Evolutionary conservation across 2,888 invertebrate species (phyloP).

Genomic region (Ditylenchus weischeri): DNA sequence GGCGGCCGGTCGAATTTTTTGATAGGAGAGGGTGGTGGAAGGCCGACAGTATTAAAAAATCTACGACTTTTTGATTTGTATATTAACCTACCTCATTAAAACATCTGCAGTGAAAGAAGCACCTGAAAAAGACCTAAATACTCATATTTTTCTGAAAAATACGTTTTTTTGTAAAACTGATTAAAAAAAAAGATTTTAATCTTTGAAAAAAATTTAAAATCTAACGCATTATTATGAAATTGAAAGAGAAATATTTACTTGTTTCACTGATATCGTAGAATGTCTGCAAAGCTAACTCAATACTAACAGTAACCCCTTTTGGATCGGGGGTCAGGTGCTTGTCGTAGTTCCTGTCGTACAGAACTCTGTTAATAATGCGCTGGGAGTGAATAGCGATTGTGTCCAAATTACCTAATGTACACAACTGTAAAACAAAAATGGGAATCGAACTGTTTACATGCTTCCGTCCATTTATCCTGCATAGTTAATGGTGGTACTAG

Average conservation of each 20-base stretch:
- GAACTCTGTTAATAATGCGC: constrained; percentile 22
- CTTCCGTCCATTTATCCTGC: constrained; percentile 3
- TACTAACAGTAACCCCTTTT: constrained; percentile 35
- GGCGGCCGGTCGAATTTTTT: too few relatives aligned
- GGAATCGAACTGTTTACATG: constrained; percentile 6
- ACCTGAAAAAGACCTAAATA: constrained; percentile 36
- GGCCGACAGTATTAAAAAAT: too few relatives aligned
- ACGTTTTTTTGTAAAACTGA: too few relatives aligned
- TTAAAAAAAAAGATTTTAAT: too few relatives aligned
- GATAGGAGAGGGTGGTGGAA: too few relatives aligned
- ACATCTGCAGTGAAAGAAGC: constrained; percentile 50
- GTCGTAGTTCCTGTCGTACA: constrained; percentile 19
- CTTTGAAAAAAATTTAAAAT: constrained; percentile 30
- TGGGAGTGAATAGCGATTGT: constrained; percentile 27
- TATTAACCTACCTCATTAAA: constrained; percentile 44
- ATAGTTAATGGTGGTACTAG: too few relatives aligned
- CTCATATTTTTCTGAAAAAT: constrained; percentile 14
- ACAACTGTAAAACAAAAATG: too few relatives aligned
- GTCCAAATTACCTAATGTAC: constrained; percentile 17
- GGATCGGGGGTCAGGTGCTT: constrained; percentile 29
- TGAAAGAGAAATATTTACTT: too few relatives aligned
- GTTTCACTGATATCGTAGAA: constrained; percentile 38
- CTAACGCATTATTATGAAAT: neutral
- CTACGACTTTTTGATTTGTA: too few relatives aligned
- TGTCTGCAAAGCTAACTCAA: constrained; percentile 38